phyloP scores from a whole-genome alignment of 2,888 invertebrate genomes.

The Caenorhabditis sp. region DNA sequence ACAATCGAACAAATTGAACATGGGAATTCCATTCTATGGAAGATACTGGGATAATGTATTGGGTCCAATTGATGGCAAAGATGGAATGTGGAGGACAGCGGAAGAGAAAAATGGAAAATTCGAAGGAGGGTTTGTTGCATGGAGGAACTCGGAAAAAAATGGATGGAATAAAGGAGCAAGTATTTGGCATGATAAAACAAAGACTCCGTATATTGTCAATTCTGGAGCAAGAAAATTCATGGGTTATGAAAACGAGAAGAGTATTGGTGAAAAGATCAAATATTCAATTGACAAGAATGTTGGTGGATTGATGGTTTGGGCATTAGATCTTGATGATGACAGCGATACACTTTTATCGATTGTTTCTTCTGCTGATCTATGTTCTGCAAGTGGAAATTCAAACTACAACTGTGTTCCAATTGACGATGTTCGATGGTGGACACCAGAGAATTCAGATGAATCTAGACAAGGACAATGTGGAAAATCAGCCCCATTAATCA shows the following conservation, averaged over 20 bases:
- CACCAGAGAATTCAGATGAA: constrained; percentile 63
- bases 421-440: constrained; percentile 69
- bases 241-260: constrained; percentile 66
- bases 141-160: constrained; percentile 50
- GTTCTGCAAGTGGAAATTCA: not conserved
- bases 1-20: constrained; percentile 53
- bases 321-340: constrained; percentile 69
- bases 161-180: too few species aligned
- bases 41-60: constrained; percentile 68
- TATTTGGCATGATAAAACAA: constrained; percentile 54
- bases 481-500: constrained; percentile 65
- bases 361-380: too few species aligned
- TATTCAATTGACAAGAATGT: constrained; percentile 61
- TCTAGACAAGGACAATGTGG: constrained; percentile 67
- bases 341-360: constrained; percentile 51
- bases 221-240: constrained; percentile 56
- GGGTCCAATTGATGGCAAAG: constrained; percentile 60
- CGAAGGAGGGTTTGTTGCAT: constrained; percentile 65
- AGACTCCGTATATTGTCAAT: constrained; percentile 62
- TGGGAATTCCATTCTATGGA: constrained; percentile 70
- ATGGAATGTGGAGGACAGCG: constrained; percentile 69
- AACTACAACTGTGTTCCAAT: not conserved
- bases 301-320: constrained; percentile 71
- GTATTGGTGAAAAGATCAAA: constrained; percentile 60
- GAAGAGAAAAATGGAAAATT: constrained; percentile 50